These are phyloP conservation scores for Abrostola tripartita DNA, from an alignment of 2,888 invertebrate species.

Conservation along the genomic window DNA sequence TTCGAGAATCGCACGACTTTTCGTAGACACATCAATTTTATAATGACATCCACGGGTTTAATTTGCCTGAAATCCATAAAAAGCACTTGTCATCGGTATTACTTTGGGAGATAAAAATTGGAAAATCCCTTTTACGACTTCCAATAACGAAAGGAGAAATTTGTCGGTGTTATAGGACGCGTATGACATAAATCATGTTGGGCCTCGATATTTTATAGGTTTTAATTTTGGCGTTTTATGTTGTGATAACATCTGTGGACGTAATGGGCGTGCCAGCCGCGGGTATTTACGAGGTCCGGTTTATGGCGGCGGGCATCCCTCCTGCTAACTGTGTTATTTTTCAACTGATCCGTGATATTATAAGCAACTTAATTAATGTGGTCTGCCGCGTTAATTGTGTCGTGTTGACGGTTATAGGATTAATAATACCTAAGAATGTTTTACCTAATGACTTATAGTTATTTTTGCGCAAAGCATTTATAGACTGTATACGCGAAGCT, in stretches of 20 bases:
- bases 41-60: constrained; percentile 39
- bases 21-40: constrained; percentile 18
- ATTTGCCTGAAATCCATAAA: constrained; percentile 47
- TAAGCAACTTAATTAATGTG: constrained; percentile 33
- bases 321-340: constrained; percentile 61
- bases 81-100: constrained; percentile 50
- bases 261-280: constrained; percentile 71
- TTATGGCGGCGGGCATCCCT: constrained; percentile 62
- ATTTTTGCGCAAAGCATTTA: no score
- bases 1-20: constrained; percentile 1
- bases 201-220: constrained; percentile 80
- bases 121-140: constrained; percentile 68
- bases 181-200: constrained; percentile 77
- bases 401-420: no score
- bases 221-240: constrained; percentile 84
- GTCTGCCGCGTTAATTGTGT: neutral
- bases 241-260: constrained; percentile 82
- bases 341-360: constrained; percentile 45
- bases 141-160: constrained; percentile 71
- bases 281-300: constrained; percentile 73
- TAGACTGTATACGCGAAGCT: no score
- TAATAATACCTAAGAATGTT: no score
- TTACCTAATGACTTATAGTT: no score
- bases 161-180: constrained; percentile 67
- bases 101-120: constrained; percentile 55